Evolutionary conservation across 2,888 invertebrate species (phyloP), one percentile per base, ranked within the genome.

Genomic region (Phortica okadai): DNA sequence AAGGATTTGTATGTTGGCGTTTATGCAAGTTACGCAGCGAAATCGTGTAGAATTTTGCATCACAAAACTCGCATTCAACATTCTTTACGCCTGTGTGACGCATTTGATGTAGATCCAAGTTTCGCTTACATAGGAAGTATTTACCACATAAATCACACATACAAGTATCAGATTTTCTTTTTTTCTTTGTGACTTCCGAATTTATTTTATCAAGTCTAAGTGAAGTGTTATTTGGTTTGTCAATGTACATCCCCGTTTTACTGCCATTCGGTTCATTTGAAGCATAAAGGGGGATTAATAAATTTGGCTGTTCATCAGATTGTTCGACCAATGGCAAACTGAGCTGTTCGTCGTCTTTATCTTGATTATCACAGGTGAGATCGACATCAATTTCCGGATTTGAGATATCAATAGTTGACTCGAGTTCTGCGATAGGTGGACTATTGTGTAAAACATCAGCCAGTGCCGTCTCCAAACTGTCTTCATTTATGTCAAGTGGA

Each of bases 1-100:
- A 85, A 0, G 85, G 85, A 11, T 85, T 87, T 1, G 87, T 85
- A 50, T 85, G 85, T 45, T 85, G 42, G 8, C 75, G 77, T 6
- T 50, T 45, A 42, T 80, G 80, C 2, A 77, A 8, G 11, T 72
- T 79, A 2, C 73, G 44, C 25, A 80, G 69, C 58, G 73, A 21
- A 45, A 21, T 21, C 2, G 59, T 76, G 11, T 77, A 73, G 11
- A 77, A 79, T 42, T 70, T 74, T 5, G 4, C 42, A 6, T 58
- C 66, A 25, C 80, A 80, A 8, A 42, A 44, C 1, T n/a, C 11
- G 42, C 80, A 80, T 25, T 74, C 62, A 8, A 67, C 74, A 7
- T 70, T 54, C 42, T 62, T 79, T 0, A 67, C 8, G 10, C 80
- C 86, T 1, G 78, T 72, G 64, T 84, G 87, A 0, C 87, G 79